Conservation (phyloP, 2,113 vertebrate genomes). For the Trematomus loennbergii region DNA sequence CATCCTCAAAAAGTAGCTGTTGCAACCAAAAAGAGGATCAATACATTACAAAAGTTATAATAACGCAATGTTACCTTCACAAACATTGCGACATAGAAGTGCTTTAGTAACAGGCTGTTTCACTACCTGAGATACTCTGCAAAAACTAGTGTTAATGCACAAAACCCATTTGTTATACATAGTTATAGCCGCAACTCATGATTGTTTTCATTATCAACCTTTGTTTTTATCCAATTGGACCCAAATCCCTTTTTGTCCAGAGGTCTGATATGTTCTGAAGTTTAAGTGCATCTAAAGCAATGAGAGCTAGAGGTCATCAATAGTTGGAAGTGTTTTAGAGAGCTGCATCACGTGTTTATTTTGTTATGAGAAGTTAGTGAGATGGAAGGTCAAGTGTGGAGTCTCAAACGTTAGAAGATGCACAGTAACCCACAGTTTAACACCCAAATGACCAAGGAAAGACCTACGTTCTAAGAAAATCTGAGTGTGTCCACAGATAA, state of each 20-base stretch:
- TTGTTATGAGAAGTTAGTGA: background rate
- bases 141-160: background rate
- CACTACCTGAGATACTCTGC: background rate
- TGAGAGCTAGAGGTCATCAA: background rate
- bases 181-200: background rate
- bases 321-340: background rate
- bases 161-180: background rate
- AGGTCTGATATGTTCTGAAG: too few species aligned
- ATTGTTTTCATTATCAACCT: background rate
- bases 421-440: too few species aligned
- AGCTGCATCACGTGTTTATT: background rate
- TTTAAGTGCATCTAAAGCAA: background rate
- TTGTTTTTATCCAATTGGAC: too few species aligned
- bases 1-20: background rate
- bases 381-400: background rate
- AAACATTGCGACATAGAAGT: slow-evolving; percentile 14
- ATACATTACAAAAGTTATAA: background rate
- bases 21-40: background rate
- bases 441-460: too few species aligned
- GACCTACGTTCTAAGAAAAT: too few species aligned
- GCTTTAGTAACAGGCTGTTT: background rate
- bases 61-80: slow-evolving; percentile 9
- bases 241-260: too few species aligned
- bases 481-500: too few species aligned
- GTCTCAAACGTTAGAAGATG: too few species aligned